phyloP scores from a whole-genome alignment of 2,797 vertebrate species.

The Xerus rutilus region DNA sequence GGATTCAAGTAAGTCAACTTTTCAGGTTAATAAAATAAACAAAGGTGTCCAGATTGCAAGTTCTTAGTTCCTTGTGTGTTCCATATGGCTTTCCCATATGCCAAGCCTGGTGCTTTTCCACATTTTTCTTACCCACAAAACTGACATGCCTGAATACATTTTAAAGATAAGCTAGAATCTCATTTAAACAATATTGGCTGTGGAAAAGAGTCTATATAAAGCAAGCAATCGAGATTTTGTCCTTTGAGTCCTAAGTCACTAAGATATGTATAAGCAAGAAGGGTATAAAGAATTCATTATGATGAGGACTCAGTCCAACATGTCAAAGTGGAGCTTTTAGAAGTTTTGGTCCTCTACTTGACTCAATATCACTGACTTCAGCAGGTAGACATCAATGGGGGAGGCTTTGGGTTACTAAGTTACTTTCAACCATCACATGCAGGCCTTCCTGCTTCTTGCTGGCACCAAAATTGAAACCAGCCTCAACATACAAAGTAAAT shows the following conservation, averaged over 20 bases:
- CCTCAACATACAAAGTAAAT: not conserved
- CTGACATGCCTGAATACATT: not conserved
- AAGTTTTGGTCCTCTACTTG: not conserved
- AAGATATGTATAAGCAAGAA: not conserved
- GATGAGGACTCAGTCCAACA: not conserved
- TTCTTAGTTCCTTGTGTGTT: not conserved
- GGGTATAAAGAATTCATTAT: not conserved
- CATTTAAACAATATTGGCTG: not conserved
- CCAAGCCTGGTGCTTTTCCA: not conserved
- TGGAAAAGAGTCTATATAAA: not conserved
- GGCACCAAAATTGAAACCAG: not conserved
- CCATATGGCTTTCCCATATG: not conserved
- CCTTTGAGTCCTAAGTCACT: not conserved
- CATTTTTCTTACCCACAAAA: not conserved
- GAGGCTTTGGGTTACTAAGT: not conserved
- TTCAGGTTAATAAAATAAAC: constrained; percentile 16
- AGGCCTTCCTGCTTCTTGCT: not conserved
- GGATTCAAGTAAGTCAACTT: constrained; percentile 93
- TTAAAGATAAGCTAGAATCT: not conserved
- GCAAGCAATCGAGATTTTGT: not conserved
- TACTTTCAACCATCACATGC: not conserved
- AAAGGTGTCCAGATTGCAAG: not conserved
- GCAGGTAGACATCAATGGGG: too few species aligned
- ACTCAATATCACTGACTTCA: not conserved
- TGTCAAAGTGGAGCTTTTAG: not conserved